Base-by-base conservation (phyloP, 2,797 vertebrate species). In the Erithacus rubecula region DNA sequence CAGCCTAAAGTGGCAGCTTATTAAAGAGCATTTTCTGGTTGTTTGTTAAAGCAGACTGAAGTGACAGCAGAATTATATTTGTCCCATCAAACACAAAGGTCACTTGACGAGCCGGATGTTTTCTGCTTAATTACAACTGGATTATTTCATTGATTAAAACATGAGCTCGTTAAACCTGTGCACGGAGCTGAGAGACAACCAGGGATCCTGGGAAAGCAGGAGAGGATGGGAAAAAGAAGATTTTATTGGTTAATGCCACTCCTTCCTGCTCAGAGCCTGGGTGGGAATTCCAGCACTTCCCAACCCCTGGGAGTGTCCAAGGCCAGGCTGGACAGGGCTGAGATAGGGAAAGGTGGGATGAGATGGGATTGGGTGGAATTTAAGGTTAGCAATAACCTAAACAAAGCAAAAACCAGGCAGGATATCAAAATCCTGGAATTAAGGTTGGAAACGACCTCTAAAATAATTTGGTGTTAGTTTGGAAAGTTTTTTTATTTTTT, bases 61-160 rank as follows among this genome's bases (percentile, higher is more conserved):
- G 93, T 81, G 95, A 94, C 94, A 90, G 55, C 5, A 8, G 92
- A 85, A 96, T 97, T 96, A 83, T 69, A 37, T 96, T 94, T 96
- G 83, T 94, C 83, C 93, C 80, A 24, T 95, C 94, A 87, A 83
- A 96, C 74, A 85, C 76, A 93, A 93, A 97, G 97, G 96, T 93
- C 95, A 83, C 74, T 43, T 60, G 89, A 93, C 18, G 64, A 84
- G 92, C 86, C 47, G 63, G 89, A 83, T 81, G 82, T 85, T 95
- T 94, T 53, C 84, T 56, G 78, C 53, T 91, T 96, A 96, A 96
- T 97, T 95, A 92, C 76, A 26, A 47, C 87, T 39, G 86, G 91
- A 37, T 91, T 89, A 74, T 93, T 95, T 32, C 65, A 87, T 44
- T 88, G 92, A 96, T 96, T 95, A 93, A 93, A 83, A 80, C 1